Base-by-base conservation (phyloP, 1,140 invertebrate genomes). In the Vanessa tameamea region DNA sequence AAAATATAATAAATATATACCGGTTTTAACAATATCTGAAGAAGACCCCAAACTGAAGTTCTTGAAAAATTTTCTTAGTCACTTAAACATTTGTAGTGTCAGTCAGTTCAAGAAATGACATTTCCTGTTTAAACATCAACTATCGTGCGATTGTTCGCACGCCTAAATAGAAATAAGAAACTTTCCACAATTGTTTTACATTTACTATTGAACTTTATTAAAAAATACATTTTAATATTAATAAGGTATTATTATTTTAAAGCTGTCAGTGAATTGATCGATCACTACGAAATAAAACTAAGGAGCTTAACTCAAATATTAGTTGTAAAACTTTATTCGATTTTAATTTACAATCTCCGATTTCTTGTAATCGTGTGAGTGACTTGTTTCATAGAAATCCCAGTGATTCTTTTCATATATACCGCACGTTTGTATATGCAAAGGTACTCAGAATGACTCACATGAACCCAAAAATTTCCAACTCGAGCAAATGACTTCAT, bases 401-500 rank as follows among this genome's bases (percentile, higher is more conserved):
- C 14, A 51, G 57, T 13, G 47, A 53, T 23, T 23, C 61, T 47
- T 64, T 57, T 53, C 48, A 64, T 47, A 48, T 59, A 55, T 31
- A 55, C 48, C 69, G 61, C 48, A 47, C 23, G 20, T 71, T 68
- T 57, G 12, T 55, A 9, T 53, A 51, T 61, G 64, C 20, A 53
- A 73, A 67, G 37, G 71, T 59, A 66, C 61, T 63, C 20, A 75
- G 55, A 50, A 65, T 77, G 76, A 77, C 37, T 77, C 76, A 77
- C 53, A n/a, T 43, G 43, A 73, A 73, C 55, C 71, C 76, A 70
- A 77, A 77, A 72, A 65, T 43, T 77, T 77, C 76, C 65, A 48
- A 74, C 65, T 78, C 68, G 72, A 55, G 20, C 61, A 59, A 72
- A 69, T 74, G 72, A 78, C 69, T 78, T 78, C 76, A 78, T 72